Base-by-base conservation (phyloP, 2,797 vertebrate species). In the Lutjanus campechanus region DNA sequence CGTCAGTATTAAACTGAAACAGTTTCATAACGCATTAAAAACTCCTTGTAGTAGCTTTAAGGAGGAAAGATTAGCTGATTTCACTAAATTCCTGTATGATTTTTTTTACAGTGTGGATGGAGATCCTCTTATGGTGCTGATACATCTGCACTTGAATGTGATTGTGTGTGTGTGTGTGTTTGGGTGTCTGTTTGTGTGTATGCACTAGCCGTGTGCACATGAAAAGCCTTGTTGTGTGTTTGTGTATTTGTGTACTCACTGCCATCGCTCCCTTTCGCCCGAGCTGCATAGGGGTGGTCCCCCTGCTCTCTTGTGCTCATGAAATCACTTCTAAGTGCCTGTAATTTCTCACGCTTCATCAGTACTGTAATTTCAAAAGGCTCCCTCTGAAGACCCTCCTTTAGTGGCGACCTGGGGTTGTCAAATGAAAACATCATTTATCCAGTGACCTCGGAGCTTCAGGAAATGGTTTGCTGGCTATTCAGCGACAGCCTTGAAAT, bases 331-430 rank as follows among this genome's bases (percentile, higher is more conserved):
- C 86, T 94, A 93, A 95, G 92, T 93, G 95, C 79, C 86, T 88
- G 91, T 93, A 89, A 93, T 95, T 95, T 95, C 93, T 94, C 94
- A 95, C 78, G 91, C 92, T 94, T 94, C 92, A 94, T 95, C 94
- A 87, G 91, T 81, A 88, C 90, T 88, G 92, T 92, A 91, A 94
- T 95, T 95, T 94, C 84, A 85, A 90, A 90, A 90, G 88, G 69
- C 85, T 91, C 56, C 71, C 77, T 93, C 90, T 81, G 79, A 92
- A 92, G 93, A 90, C 89, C 85, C 76, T 90, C 88, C 87, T 87
- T 91, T 59, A 88, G 86, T 19, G 68, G 85, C 65, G 80, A 91
- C 90, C 88, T 46, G 58, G 85, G 90, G 87, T 92, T 90, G 91
- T 91, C 94, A 86, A 93, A 93, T 87, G 87, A 94, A 95, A 94